These are phyloP conservation scores for Aphrocallistes beatrix DNA, from an alignment of 37 sponge, comb jelly and placozoan genomes.

Conservation along the genomic window DNA sequence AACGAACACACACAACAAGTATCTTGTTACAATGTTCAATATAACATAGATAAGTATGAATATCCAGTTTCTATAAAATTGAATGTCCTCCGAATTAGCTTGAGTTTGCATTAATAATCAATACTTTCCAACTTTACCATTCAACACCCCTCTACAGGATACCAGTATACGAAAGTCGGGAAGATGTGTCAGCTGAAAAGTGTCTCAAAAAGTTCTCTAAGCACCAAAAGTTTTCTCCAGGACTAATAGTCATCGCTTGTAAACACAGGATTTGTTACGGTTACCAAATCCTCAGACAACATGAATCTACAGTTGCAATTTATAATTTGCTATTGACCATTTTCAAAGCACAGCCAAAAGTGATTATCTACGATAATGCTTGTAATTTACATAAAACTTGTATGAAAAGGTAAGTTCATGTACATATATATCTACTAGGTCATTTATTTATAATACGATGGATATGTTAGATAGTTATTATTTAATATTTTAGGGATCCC, in stretches of 20 bases:
- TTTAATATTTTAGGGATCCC: background rate
- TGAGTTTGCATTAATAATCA: too few species aligned
- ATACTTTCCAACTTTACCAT: too few species aligned
- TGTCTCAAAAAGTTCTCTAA: background rate
- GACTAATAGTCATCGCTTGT: background rate
- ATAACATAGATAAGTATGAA: too few species aligned
- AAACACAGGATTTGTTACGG: background rate
- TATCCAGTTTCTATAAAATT: too few species aligned
- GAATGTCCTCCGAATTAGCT: too few species aligned
- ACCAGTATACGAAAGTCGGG: background rate
- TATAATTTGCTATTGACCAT: too few species aligned
- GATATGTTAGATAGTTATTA: background rate
- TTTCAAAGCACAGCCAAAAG: too few species aligned
- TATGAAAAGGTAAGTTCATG: background rate
- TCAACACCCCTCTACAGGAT: too few species aligned
- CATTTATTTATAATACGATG: background rate
- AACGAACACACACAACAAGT: too few species aligned
- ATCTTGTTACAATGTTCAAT: too few species aligned
- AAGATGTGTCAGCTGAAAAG: background rate
- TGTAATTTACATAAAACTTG: background rate
- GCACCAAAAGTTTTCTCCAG: background rate
- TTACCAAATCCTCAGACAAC: background rate
- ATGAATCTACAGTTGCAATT: background rate
- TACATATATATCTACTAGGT: background rate
- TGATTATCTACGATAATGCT: background rate